Base-by-base conservation (phyloP, 2,888 invertebrate species). In the Lathronympha strigana region DNA sequence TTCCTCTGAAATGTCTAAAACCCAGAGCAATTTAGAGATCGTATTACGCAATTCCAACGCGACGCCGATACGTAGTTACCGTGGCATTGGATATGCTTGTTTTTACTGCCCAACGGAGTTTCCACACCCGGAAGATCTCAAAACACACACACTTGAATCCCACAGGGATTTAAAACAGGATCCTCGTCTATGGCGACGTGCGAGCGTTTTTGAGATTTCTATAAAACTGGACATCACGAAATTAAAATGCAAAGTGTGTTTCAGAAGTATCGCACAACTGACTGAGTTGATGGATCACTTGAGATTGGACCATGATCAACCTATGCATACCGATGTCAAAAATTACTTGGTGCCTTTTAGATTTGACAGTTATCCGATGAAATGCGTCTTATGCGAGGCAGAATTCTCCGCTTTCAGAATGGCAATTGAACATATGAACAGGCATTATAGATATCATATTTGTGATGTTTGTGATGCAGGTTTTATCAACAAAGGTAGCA, bases 301-400 rank as follows among this genome's bases (percentile, higher is more conserved):
- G 23, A 36, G 28, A 25, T 11, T 17, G 4, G 21, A 51, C 6
- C 66, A 67, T 38, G 15, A 63, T 17, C 28, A 55, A 47, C 9
- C 25, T 15, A 53, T 62, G 11, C 51, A 73, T 15, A 71, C 61
- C 0, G 77, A 79, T 0, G 68, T 80, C 8, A 74, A 73, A 13
- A 78, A 72, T 13, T 79, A 79, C 43, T 79, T 86, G 2, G 55
- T 86, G 0, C 83, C 86, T 0, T 80, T 86, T 50, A 76, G 77
- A 62, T 82, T 86, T 36, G 74, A 74, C 2, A 66, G 31, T 0
- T 77, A 79, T n/a, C 45, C 67, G 2, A 62, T 78, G 1, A 69
- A 67, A 23, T 83, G 83, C 51, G 76, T 69, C 1, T 62, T 75
- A 0, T 83, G 82, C 45, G 63, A 61, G 0, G 71, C 73, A 3